A percentile compares a stretch with the other conserved stretches of the same genome.
These are phyloP conservation scores for Rosalia funebris DNA, from an alignment of 2,888 invertebrate genomes.

Conservation along the genomic window DNA sequence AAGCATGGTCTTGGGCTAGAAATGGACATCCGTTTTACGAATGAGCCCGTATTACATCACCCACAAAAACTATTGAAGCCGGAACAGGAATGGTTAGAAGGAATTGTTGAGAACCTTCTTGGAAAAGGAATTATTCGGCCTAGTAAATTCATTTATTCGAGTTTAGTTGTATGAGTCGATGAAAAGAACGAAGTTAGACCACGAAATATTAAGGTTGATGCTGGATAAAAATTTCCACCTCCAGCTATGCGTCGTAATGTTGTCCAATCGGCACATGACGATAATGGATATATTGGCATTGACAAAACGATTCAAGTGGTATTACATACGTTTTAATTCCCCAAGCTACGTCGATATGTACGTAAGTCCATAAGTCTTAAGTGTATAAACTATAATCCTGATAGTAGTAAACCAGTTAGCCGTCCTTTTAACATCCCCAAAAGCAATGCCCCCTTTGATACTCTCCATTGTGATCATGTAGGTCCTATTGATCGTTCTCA, in stretches of 20 bases:
- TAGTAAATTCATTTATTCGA: not conserved
- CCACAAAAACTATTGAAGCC: not conserved
- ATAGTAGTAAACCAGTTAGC: not conserved
- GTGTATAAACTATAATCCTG: not conserved
- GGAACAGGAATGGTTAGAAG: not conserved
- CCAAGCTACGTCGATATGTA: not conserved
- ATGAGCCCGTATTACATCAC: not conserved
- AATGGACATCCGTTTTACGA: not conserved
- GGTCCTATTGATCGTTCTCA: no score
- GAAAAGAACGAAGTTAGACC: no score
- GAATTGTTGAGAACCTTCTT: not conserved
- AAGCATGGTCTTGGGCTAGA: not conserved
- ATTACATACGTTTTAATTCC: not conserved
- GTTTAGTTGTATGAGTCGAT: not conserved
- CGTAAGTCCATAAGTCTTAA: not conserved
- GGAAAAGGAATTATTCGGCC: not conserved
- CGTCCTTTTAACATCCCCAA: no score
- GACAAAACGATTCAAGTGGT: not conserved
- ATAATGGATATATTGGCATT: not conserved
- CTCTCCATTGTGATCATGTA: no score
- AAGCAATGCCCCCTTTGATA: no score
- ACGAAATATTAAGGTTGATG: no score
- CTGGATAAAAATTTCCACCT: no score
- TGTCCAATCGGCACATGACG: not conserved
- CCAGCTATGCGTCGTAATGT: not conserved